Evolutionary conservation across 2,888 invertebrate genomes (phyloP).

Genomic region (Tinea pellionella): DNA sequence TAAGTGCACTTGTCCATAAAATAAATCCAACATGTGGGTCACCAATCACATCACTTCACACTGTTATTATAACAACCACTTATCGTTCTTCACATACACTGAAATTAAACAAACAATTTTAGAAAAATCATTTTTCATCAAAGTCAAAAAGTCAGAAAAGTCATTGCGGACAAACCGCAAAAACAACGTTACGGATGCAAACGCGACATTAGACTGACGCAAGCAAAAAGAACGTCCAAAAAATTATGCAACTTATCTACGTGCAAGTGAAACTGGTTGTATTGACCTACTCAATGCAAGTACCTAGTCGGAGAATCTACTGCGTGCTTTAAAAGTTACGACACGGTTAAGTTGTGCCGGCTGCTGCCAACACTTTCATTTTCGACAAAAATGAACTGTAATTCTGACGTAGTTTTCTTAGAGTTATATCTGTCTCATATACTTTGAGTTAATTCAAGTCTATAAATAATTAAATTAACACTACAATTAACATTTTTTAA

Average conservation of each 20-base stretch:
- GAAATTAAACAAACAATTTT: background rate
- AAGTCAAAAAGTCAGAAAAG: background rate
- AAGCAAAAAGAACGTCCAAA: conserved; percentile 1
- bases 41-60: conserved; percentile 16
- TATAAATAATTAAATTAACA: too few relatives aligned
- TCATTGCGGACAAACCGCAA: background rate
- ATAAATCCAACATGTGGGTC: conserved; percentile 39
- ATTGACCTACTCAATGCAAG: background rate
- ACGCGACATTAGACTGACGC: background rate
- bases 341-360: background rate
- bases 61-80: background rate
- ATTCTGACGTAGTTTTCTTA: too few relatives aligned
- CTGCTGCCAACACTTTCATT: conserved; percentile 1
- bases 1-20: conserved; percentile 54
- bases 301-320: background rate
- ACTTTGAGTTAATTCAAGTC: too few relatives aligned
- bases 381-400: background rate
- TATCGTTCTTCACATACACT: background rate
- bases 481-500: too few relatives aligned
- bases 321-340: background rate
- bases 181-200: background rate
- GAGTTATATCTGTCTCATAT: too few relatives aligned
- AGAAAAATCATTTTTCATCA: background rate
- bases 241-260: background rate
- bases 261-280: conserved; percentile 4